A percentile compares a stretch with the other conserved stretches of the same genome.
Conservation (phyloP, 2,113 vertebrate genomes). For the Chloroceryle aenea region DNA sequence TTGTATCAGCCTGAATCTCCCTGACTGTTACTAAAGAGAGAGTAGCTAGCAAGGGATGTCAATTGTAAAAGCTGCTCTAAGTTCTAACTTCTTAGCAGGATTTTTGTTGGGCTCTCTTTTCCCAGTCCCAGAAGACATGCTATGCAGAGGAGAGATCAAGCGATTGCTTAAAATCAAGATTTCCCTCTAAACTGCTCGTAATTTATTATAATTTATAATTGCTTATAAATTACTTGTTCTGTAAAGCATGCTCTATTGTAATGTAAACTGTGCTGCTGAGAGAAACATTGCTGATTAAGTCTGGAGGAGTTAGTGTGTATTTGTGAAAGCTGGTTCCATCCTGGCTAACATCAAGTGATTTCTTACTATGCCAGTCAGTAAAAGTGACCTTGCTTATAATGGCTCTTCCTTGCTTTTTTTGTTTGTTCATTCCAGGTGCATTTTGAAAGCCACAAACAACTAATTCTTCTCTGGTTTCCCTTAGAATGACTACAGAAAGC, state of each 20-base stretch:
- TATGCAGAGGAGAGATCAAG: background rate
- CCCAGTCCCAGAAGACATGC: background rate
- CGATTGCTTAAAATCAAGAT: background rate
- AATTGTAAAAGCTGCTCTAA: background rate
- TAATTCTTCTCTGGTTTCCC: constrained; percentile 9
- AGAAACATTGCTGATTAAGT: background rate
- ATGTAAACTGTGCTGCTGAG: background rate
- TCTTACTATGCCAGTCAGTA: background rate
- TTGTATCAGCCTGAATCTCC: background rate
- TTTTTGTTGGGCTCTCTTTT: background rate
- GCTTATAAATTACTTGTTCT: background rate
- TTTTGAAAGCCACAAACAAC: background rate
- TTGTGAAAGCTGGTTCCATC: background rate
- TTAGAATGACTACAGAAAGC: constrained; percentile 95
- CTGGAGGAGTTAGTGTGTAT: background rate
- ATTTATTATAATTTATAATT: background rate
- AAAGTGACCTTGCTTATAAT: background rate
- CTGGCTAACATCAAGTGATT: background rate
- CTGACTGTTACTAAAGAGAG: background rate
- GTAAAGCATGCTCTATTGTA: background rate
- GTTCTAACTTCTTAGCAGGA: background rate
- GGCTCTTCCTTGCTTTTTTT: background rate
- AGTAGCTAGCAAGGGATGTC: background rate
- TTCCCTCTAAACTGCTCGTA: background rate
- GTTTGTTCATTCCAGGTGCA: background rate